A percentile compares a stretch with the other conserved stretches of the same genome.
Conservation (phyloP, 35 echinoderm and acorn worm genomes). For the Eucidaris tribuloides region DNA sequence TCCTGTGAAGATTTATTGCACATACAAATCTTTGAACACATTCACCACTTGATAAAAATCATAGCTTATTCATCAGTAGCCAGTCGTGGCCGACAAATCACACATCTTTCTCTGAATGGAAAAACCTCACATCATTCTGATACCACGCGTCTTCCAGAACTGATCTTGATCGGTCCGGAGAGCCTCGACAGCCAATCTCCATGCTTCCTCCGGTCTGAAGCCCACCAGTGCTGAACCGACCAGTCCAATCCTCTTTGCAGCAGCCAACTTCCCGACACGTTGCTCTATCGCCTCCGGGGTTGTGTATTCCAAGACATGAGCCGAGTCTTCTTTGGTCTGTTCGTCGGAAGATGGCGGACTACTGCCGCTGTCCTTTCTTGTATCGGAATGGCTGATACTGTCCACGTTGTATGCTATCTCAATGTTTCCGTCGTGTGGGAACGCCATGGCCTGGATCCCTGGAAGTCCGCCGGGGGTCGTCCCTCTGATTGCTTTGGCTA, state of each 20-base stretch:
- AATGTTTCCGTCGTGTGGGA: slow-evolving; percentile 70
- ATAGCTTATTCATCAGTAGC: no score
- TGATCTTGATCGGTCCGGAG: slow-evolving; percentile 41
- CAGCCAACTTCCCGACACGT: slow-evolving; percentile 53
- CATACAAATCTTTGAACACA: no score
- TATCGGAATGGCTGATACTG: background rate
- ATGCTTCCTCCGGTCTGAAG: slow-evolving; percentile 82
- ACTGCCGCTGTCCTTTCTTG: no score
- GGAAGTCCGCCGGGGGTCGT: slow-evolving; percentile 64
- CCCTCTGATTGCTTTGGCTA: slow-evolving; percentile 62
- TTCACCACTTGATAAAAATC: no score
- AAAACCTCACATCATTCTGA: slow-evolving; percentile 48
- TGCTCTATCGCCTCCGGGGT: slow-evolving; percentile 47
- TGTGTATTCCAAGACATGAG: slow-evolving; percentile 26
- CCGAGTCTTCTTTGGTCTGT: background rate
- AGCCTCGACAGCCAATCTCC: slow-evolving; percentile 37
- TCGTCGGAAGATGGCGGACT: no score
- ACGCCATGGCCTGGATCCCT: slow-evolving; percentile 90
- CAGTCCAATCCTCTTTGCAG: slow-evolving; percentile 16
- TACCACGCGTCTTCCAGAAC: slow-evolving; percentile 55
- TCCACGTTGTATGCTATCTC: slow-evolving; percentile 95
- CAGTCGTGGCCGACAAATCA: no score
- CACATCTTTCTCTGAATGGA: no score
- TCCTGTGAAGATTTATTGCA: no score
- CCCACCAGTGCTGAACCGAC: slow-evolving; percentile 77